These are phyloP conservation scores for Nerophis ophidion DNA, from an alignment of 2,113 vertebrate species.

Conservation along the genomic window DNA sequence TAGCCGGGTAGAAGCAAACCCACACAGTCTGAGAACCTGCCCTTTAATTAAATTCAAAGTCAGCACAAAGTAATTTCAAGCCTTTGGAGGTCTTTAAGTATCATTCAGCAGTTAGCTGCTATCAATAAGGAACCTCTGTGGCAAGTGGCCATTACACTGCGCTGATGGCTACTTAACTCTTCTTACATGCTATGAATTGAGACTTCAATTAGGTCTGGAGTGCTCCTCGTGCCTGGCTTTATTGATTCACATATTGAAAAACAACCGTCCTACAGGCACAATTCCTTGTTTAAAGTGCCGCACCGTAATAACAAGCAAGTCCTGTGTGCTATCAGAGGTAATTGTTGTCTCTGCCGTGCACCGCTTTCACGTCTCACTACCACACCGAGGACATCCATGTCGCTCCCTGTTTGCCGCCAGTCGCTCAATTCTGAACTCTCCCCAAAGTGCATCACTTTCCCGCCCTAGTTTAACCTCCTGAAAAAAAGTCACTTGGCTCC, in stretches of 20 bases:
- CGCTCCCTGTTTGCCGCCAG: not conserved
- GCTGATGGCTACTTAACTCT: constrained; percentile 23
- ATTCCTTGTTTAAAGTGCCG: constrained; percentile 7
- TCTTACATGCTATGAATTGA: constrained; percentile 11
- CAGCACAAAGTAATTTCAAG: constrained; percentile 24
- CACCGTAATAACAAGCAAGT: constrained; percentile 3
- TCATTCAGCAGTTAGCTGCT: constrained; percentile 17
- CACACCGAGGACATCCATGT: not conserved
- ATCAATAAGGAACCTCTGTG: constrained; percentile 27
- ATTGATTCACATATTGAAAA: constrained; percentile 9
- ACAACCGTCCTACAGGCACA: constrained; percentile 7
- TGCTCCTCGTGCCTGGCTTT: constrained; percentile 22
- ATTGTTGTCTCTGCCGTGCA: not conserved
- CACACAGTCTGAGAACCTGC: constrained; percentile 11
- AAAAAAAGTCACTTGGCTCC: not conserved
- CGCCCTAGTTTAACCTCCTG: not conserved
- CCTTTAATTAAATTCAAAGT: constrained; percentile 47
- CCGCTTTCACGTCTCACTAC: not conserved
- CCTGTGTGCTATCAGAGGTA: constrained; percentile 8
- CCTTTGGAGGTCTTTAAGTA: constrained; percentile 27
- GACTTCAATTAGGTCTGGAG: constrained; percentile 31
- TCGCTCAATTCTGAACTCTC: constrained; percentile 4
- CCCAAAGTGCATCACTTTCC: not conserved
- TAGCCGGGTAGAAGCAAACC: constrained; percentile 30
- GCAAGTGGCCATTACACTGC: constrained; percentile 24